These are phyloP conservation scores for Charina bottae DNA, from an alignment of 2,113 vertebrate genomes.

Conservation along the genomic window DNA sequence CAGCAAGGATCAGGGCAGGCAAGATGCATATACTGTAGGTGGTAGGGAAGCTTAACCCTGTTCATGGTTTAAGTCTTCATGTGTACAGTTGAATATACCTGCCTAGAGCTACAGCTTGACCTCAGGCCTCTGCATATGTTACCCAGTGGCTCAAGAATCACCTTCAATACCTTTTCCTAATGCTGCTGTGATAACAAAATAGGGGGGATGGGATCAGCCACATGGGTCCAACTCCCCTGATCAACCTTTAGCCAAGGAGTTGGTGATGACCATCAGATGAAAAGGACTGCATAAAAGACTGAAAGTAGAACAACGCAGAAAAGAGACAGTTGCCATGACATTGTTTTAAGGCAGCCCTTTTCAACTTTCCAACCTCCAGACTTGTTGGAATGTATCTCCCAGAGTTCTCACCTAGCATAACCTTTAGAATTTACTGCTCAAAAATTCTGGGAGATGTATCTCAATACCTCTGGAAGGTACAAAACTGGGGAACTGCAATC, in stretches of 20 bases:
- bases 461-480: background rate
- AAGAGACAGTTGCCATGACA: background rate
- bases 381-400: background rate
- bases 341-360: background rate
- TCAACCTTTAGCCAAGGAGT: too few species aligned
- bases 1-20: background rate
- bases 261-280: background rate
- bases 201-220: background rate
- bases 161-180: background rate
- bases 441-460: background rate
- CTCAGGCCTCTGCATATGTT: background rate
- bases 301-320: background rate
- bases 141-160: background rate
- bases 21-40: background rate
- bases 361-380: background rate
- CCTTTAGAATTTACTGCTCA: background rate
- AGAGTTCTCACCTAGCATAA: background rate
- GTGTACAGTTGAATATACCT: background rate
- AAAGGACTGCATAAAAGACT: background rate
- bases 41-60: background rate
- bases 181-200: background rate
- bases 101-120: background rate
- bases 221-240: background rate
- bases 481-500: background rate
- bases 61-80: background rate